Base-by-base conservation (phyloP, 2,113 vertebrate species). In the Diglossa brunneiventris region DNA sequence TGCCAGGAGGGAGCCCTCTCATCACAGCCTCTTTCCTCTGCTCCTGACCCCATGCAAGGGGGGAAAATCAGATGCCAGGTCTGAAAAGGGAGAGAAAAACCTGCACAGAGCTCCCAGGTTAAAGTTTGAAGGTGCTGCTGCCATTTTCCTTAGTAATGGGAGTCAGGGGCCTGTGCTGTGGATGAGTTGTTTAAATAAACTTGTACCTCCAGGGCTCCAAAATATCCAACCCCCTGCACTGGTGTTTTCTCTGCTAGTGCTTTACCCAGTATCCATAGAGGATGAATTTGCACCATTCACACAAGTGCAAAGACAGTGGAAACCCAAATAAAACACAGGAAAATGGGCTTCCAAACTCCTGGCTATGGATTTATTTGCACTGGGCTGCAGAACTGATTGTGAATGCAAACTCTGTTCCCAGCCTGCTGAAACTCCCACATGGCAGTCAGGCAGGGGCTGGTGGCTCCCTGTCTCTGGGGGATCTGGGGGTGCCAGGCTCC, bases 241-340 rank as follows among this genome's bases (percentile, higher is more conserved):
- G 49, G 12, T 78, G 69, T 72, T 91, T 94, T 83, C 72, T 61
- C 39, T 68, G 44, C 86, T 68, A 41, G 39, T 4, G 2, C 55
- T 82, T 92, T 93, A 73, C 79, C 42, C 30, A 78, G 63, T 24
- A 78, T 42, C 74, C 87, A 47, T 52, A 83, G 53, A 63, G 31
- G 78, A 94, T 96, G 95, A 97, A 96, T 97, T 92, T 92, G 44
- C 64, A 85, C 92, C 87, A 94, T 96, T 97, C 95, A 96, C 76
- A 23, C 58, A 19, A 86, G 41, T 41, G 77, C 75, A 94, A 95
- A 94, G 94, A 96, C 94, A 94, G 96, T 94, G 89, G 92, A 96
- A 97, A 96, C 58, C 31, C 84, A 97, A 97, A 97, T 89, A 97
- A 94, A 96, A 95, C 95, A 96, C 94, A 96, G 95, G 96, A 96